Conservation (phyloP, 2,888 invertebrate species). For the Torymus aiolomorphi region DNA sequence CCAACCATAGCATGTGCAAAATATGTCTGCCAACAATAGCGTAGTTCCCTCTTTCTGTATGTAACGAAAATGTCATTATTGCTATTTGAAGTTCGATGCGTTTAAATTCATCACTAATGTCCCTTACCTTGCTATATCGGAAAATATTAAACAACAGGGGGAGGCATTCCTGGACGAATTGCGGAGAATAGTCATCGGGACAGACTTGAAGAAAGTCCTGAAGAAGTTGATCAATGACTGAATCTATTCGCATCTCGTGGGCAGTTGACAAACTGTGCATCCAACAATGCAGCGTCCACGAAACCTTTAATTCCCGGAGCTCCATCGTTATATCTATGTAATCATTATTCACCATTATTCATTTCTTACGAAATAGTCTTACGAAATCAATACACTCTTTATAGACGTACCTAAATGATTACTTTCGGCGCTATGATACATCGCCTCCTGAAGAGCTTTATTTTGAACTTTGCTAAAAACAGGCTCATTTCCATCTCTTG, state of each 20-base stretch:
- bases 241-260: slow-evolving; percentile 88
- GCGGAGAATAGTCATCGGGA: slow-evolving; percentile 91
- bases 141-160: slow-evolving; percentile 93
- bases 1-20: slow-evolving; percentile 92
- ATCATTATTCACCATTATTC: not conserved
- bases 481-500: slow-evolving; percentile 71
- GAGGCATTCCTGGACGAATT: slow-evolving; percentile 92
- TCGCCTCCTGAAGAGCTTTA: slow-evolving; percentile 91
- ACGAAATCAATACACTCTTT: too few species aligned
- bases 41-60: slow-evolving; percentile 91
- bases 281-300: slow-evolving; percentile 96
- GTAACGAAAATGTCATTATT: slow-evolving; percentile 47
- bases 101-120: too few species aligned
- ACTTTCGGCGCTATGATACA: slow-evolving; percentile 96
- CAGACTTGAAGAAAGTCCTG: slow-evolving; percentile 94
- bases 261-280: slow-evolving; percentile 92
- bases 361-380: slow-evolving; percentile 12
- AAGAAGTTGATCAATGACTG: slow-evolving; percentile 90
- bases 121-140: slow-evolving; percentile 88
- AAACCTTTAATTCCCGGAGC: slow-evolving; percentile 88
- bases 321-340: slow-evolving; percentile 90
- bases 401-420: slow-evolving; percentile 84
- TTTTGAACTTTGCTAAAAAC: slow-evolving; percentile 87
- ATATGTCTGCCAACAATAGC: slow-evolving; percentile 89
- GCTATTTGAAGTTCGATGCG: not conserved